A percentile compares a stretch with the other conserved stretches of the same genome.
Conservation (phyloP, 2,797 vertebrate genomes). For the Gymnothorax reevesii region DNA sequence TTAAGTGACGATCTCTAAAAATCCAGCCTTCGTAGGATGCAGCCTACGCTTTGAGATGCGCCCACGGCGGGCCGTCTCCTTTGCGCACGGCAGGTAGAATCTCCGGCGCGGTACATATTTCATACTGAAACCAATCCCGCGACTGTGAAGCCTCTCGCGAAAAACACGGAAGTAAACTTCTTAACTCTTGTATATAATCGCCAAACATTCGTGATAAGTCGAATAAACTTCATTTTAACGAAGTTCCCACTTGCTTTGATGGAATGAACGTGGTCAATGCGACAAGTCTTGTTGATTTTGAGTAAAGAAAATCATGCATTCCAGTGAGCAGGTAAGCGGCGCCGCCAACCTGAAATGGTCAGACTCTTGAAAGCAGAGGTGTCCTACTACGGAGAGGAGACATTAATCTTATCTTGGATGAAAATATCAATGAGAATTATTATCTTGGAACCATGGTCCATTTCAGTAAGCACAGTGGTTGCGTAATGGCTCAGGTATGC, state of each 20-base stretch:
- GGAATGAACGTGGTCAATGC: not conserved
- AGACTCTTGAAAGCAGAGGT: not conserved
- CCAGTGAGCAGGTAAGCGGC: not conserved
- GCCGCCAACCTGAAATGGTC: not conserved
- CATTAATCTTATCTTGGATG: not conserved
- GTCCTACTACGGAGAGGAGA: not conserved
- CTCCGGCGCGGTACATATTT: not conserved
- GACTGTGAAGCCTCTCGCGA: not conserved
- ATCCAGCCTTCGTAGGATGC: no score
- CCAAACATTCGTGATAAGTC: not conserved
- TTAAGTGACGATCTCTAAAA: no score
- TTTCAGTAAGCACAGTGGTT: not conserved
- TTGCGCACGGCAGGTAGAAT: not conserved
- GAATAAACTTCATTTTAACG: not conserved
- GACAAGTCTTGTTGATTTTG: not conserved
- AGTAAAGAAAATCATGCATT: not conserved
- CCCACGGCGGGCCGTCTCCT: not conserved
- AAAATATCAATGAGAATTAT: not conserved
- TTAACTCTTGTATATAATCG: not conserved
- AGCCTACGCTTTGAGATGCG: no score
- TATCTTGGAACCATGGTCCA: no score
- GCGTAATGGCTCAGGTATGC: no score
- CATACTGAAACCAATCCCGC: not conserved
- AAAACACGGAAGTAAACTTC: conserved; percentile 10
- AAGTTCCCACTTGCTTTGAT: not conserved